A percentile compares a stretch with the other conserved stretches of the same genome.
These are phyloP conservation scores for Porites evermanni DNA, from an alignment of 92 coral and sea anemone species.

Conservation along the genomic window DNA sequence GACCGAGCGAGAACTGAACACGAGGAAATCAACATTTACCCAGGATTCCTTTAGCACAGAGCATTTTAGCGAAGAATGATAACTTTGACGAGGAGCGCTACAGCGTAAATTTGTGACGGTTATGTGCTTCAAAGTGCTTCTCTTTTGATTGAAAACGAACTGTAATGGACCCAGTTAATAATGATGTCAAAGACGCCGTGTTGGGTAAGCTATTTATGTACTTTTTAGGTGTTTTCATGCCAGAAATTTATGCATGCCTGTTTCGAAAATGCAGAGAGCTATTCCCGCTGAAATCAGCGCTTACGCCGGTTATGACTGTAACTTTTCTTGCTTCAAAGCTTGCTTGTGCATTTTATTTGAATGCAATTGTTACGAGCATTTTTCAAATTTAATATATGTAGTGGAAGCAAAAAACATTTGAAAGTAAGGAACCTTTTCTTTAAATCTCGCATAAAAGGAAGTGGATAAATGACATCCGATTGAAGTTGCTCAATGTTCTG, in stretches of 20 bases:
- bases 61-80: constrained; percentile 1
- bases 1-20: constrained; percentile 23
- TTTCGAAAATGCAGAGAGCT: neutral
- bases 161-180: constrained; percentile 26
- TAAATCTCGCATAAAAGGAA: too few species aligned
- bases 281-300: too few species aligned
- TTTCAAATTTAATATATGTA: too few species aligned
- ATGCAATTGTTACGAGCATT: too few species aligned
- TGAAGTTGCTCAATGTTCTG: too few species aligned
- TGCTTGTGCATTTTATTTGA: too few species aligned
- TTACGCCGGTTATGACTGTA: too few species aligned
- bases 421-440: too few species aligned
- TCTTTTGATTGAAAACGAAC: neutral
- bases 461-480: too few species aligned
- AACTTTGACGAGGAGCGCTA: neutral
- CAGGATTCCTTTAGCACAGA: constrained; percentile 1
- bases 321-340: too few species aligned
- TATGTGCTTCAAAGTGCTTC: neutral
- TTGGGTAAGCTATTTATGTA: constrained; percentile 12
- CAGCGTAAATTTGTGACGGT: neutral
- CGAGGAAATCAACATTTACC: constrained; percentile 39
- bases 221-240: neutral
- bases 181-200: constrained; percentile 37
- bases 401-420: too few species aligned
- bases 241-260: neutral